Base-by-base conservation (phyloP, 2,113 vertebrate genomes). In the Hippocampus zosterae region DNA sequence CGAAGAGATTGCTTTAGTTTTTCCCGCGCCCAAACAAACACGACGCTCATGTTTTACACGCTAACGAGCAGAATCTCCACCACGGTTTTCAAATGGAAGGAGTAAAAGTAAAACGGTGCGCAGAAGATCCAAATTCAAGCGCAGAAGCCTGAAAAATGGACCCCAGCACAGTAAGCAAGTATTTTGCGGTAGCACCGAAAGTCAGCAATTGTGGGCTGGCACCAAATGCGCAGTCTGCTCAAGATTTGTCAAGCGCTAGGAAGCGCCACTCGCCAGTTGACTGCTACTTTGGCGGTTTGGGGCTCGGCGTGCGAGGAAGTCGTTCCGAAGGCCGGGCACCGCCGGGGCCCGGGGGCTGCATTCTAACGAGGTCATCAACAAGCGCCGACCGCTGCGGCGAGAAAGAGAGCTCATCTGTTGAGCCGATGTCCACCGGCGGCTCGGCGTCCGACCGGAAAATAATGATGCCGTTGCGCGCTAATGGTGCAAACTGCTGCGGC, bases 341-440 rank as follows among this genome's bases (percentile, higher is more conserved):
- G 21, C 37, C 5, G 5, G 61, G 13, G 86, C 88, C 94, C 87
- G 87, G 92, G 85, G 92, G 94, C 93, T 91, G 92, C 88, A 84
- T 93, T 89, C 91, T 94, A 95, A 95, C 94, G 92, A 93, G 93
- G 88, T 92, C 94, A 94, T 95, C 93, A 93, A 95, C 94, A 96
- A 96, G 92, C 90, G 85, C 88, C 88, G 94, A 93, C 94, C 95
- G 94, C 94, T 96, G 95, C 93, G 94, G 87, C 68, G 78, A 92
- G 89, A 93, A 90, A 89, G 90, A 93, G 84, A 84, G 78, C 91
- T 94, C 92, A 93, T 93, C 92, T 94, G 93, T 87, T 93, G 81
- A 85, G 80, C 83, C 76, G 55, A 19, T 67, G 75, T 59, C 81
- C 76, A 83, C 81, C 73, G 84, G 71, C 81, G 85, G 79, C 80